Evolutionary conservation across 1,140 invertebrate genomes (phyloP).

Genomic region (Zaprionus tsacasi): DNA sequence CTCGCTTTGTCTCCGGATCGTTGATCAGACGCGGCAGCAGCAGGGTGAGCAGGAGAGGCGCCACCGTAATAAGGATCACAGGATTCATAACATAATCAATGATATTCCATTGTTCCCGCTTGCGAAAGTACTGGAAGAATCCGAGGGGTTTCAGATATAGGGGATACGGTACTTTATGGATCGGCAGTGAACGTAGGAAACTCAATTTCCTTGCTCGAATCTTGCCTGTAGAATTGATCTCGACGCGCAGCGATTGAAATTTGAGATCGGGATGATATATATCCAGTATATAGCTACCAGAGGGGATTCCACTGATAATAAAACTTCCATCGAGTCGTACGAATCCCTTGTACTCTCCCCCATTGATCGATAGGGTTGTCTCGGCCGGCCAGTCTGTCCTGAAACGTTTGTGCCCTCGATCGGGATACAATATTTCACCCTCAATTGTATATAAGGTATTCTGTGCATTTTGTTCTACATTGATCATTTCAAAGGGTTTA

Average conservation of each 20-base stretch:
- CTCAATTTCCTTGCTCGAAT: conserved; percentile 96
- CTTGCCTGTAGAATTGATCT: conserved; percentile 98
- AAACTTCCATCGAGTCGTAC: conserved; percentile 96
- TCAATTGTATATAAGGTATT: conserved; percentile 86
- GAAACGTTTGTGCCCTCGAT: conserved; percentile 51
- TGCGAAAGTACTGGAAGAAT: conserved; percentile 94
- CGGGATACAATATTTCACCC: conserved; percentile 90
- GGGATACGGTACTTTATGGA: conserved; percentile 94
- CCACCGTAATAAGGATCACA: conserved; percentile 98
- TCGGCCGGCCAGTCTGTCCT: conserved; percentile 87
- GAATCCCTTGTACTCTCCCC: conserved; percentile 93
- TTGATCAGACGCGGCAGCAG: conserved; percentile 97
- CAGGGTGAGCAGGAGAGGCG: conserved; percentile 95
- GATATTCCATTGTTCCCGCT: conserved; percentile 94
- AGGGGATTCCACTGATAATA: conserved; percentile 92
- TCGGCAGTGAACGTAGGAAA: conserved; percentile 93
- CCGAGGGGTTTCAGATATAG: conserved; percentile 92
- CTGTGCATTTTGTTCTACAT: neutral
- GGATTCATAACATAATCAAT: conserved; percentile 97
- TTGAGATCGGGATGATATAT: conserved; percentile 94
- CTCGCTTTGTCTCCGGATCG: conserved; percentile 96
- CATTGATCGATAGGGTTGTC: conserved; percentile 93
- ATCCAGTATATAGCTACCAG: conserved; percentile 98
- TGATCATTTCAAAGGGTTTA: neutral
- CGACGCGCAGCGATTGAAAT: conserved; percentile 94